These are phyloP conservation scores for Coranthus polyacanthus DNA, from an alignment of 2,797 vertebrate species.

Conservation along the genomic window DNA sequence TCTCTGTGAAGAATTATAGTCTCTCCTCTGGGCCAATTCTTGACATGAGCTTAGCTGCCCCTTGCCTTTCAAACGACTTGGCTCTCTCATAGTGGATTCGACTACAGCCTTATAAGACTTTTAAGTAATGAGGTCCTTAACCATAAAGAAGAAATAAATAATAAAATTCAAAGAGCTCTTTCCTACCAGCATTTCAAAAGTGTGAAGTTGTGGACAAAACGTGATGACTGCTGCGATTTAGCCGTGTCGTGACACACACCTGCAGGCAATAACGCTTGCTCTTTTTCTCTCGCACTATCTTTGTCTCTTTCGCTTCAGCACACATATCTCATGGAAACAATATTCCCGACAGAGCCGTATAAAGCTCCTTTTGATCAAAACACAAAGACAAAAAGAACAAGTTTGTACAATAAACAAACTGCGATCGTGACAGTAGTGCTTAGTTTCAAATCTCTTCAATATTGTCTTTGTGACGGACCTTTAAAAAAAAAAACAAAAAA, in stretches of 20 bases:
- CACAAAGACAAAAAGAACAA: constrained; percentile 2
- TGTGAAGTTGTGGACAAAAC: constrained; percentile 48
- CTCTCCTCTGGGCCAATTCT: too few species aligned
- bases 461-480: too few species aligned
- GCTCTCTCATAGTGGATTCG: background rate
- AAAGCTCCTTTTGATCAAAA: constrained; percentile 60
- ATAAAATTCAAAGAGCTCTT: constrained; percentile 1
- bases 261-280: constrained; percentile 42
- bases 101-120: background rate
- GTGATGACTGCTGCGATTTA: constrained; percentile 41
- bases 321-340: constrained; percentile 41
- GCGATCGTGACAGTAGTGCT: too few species aligned
- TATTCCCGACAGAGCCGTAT: constrained; percentile 49
- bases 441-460: too few species aligned
- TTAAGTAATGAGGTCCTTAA: constrained; percentile 1
- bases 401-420: constrained; percentile 36
- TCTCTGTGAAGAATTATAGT: too few species aligned
- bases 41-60: background rate
- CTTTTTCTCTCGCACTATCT: constrained; percentile 25
- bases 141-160: background rate
- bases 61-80: too few species aligned
- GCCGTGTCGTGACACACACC: constrained; percentile 43
- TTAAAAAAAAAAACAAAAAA: too few species aligned
- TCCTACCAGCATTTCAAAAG: constrained; percentile 30
- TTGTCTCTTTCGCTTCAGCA: constrained; percentile 22